phyloP scores from a whole-genome alignment of 1,140 invertebrate species.

The Anastatus disparis region DNA sequence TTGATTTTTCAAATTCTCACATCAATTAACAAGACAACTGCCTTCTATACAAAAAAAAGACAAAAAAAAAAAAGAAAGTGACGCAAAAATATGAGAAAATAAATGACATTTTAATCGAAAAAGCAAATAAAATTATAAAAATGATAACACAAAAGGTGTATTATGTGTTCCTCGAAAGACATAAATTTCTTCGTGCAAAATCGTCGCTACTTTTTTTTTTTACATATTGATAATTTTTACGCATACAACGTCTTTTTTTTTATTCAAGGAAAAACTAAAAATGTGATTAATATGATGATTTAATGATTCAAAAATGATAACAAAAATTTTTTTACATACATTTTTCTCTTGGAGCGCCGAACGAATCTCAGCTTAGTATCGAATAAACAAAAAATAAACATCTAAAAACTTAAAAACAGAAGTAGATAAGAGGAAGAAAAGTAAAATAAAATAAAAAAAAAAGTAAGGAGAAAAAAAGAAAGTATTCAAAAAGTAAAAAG shows the following conservation, averaged over 20 bases:
- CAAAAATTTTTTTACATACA: too few species aligned
- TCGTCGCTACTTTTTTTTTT: conserved; percentile 7
- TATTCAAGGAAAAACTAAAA: too few species aligned
- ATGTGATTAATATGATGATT: too few species aligned
- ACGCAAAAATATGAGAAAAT: not conserved
- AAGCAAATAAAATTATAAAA: too few species aligned
- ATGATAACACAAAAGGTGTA: not conserved
- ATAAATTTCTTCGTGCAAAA: conserved; percentile 12
- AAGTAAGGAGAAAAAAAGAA: not conserved
- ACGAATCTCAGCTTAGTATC: conserved; percentile 21
- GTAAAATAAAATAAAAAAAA: conserved; percentile 7
- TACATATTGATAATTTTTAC: too few species aligned
- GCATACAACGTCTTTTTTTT: too few species aligned
- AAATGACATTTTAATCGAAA: not conserved
- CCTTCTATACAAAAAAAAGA: conserved; percentile 18
- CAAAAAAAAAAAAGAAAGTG: not conserved
- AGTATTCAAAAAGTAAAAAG: conserved; percentile 2
- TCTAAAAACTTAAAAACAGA: conserved; percentile 39
- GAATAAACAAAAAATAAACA: conserved; percentile 39
- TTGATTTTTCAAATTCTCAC: not conserved
- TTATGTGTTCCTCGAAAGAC: too few species aligned
- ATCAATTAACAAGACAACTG: conserved; percentile 12
- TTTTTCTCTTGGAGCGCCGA: conserved; percentile 6
- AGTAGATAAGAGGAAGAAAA: not conserved
- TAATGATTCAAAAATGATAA: too few species aligned